Conservation (phyloP, 2,888 invertebrate genomes). For the Creontiades dilutus region DNA sequence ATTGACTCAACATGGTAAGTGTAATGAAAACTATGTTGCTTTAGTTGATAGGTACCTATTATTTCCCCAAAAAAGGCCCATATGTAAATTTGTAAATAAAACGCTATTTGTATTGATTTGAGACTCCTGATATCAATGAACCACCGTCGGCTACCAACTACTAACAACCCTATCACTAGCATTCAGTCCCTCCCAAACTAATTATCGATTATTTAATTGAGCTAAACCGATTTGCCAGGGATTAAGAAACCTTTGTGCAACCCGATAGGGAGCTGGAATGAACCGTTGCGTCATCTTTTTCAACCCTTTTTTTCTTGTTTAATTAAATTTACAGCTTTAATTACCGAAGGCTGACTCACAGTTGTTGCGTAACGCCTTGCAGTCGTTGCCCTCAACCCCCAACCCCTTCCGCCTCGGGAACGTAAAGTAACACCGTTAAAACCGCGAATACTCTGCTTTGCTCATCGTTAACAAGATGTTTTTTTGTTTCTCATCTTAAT, state of each 20-base stretch:
- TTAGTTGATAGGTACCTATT: too few species aligned
- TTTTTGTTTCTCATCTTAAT: neutral
- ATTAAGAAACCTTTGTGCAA: constrained; percentile 57
- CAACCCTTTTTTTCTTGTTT: constrained; percentile 36
- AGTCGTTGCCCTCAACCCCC: neutral
- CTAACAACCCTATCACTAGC: too few species aligned
- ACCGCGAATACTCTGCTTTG: neutral
- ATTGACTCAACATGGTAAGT: too few species aligned
- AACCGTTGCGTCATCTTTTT: constrained; percentile 48
- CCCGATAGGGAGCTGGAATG: neutral
- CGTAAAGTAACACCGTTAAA: constrained; percentile 11
- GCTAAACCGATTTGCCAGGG: constrained; percentile 31
- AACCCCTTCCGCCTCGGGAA: neutral
- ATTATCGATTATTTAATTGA: constrained; percentile 54
- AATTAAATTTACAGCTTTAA: constrained; percentile 58
- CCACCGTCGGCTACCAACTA: too few species aligned
- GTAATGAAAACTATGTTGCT: too few species aligned
- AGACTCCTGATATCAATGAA: too few species aligned
- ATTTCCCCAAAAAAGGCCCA: too few species aligned
- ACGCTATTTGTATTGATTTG: too few species aligned
- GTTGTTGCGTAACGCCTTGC: neutral
- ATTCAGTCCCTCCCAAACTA: neutral
- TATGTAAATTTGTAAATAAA: too few species aligned
- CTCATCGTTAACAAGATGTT: constrained; percentile 10
- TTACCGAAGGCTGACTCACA: constrained; percentile 45